These are phyloP conservation scores for Herpetotheres cachinnans DNA, from an alignment of 2,113 vertebrate genomes.

Conservation along the genomic window DNA sequence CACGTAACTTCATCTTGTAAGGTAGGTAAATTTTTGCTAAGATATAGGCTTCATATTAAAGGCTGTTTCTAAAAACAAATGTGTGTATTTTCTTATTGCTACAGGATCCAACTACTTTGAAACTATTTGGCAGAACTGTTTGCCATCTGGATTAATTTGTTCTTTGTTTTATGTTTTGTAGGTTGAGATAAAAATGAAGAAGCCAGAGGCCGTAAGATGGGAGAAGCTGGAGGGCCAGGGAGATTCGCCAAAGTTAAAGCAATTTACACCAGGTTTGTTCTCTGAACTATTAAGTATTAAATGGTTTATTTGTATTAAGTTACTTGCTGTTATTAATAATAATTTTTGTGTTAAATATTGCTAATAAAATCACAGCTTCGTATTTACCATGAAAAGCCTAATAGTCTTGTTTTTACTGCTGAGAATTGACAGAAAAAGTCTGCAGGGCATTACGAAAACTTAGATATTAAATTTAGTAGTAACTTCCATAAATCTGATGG, in stretches of 20 bases:
- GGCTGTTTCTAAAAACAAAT: background rate
- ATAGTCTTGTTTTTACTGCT: background rate
- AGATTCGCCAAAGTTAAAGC: conserved; percentile 79
- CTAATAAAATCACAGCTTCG: background rate
- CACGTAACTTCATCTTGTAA: background rate
- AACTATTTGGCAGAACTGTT: background rate
- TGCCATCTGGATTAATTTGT: conserved; percentile 20
- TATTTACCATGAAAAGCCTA: background rate
- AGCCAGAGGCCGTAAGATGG: conserved; percentile 92
- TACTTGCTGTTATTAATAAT: background rate
- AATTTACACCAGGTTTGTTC: conserved; percentile 87
- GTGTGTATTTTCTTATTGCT: background rate
- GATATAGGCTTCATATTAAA: background rate
- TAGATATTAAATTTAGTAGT: background rate
- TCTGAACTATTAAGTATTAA: background rate
- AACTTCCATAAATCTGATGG: background rate
- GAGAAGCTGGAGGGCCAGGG: conserved; percentile 91
- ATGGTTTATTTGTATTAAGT: background rate
- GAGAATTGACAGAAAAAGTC: background rate
- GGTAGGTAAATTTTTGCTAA: background rate
- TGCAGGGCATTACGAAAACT: background rate
- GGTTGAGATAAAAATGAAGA: conserved; percentile 99
- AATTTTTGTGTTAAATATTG: background rate
- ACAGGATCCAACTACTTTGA: background rate
- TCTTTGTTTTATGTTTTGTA: conserved; percentile 56